Conservation (phyloP, 2,888 invertebrate genomes). For the Achlya flavicornis region DNA sequence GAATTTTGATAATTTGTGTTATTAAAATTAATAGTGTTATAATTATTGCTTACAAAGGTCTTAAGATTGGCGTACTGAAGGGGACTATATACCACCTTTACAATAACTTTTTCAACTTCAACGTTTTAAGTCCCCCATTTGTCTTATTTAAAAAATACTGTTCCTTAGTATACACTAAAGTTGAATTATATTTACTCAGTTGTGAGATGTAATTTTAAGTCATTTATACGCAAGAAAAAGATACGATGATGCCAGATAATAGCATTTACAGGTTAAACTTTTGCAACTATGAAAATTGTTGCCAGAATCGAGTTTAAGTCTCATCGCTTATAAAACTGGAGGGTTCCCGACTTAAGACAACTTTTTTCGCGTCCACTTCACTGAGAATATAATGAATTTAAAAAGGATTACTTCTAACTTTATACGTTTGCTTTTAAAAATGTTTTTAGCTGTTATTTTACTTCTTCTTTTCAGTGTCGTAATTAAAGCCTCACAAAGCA, state of each 20-base stretch:
- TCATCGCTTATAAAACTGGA: slow-evolving; percentile 42
- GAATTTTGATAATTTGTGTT: neutral
- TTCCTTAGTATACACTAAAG: slow-evolving; percentile 52
- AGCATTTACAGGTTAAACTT: slow-evolving; percentile 68
- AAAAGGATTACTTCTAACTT: slow-evolving; percentile 4
- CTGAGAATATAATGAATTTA: slow-evolving; percentile 10
- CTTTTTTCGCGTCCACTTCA: slow-evolving; percentile 7
- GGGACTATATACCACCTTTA: no score
- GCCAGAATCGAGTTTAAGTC: slow-evolving; percentile 62
- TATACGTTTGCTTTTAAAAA: slow-evolving; percentile 2
- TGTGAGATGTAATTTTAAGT: slow-evolving; percentile 61
- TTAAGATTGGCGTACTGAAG: neutral
- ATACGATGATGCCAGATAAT: slow-evolving; percentile 54
- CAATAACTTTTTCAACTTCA: slow-evolving; percentile 53
- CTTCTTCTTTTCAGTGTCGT: neutral
- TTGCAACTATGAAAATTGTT: slow-evolving; percentile 73
- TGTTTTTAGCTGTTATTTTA: neutral
- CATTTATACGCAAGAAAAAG: slow-evolving; percentile 41
- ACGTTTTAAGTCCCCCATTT: slow-evolving; percentile 44
- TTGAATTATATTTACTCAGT: slow-evolving; percentile 56
- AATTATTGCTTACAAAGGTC: neutral
- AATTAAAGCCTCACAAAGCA: neutral
- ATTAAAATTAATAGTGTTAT: no score
- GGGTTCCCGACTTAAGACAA: slow-evolving; percentile 6
- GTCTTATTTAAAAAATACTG: slow-evolving; percentile 48